These are phyloP conservation scores for Rhinogobio ventralis DNA, from an alignment of 2,797 vertebrate species.

Conservation along the genomic window DNA sequence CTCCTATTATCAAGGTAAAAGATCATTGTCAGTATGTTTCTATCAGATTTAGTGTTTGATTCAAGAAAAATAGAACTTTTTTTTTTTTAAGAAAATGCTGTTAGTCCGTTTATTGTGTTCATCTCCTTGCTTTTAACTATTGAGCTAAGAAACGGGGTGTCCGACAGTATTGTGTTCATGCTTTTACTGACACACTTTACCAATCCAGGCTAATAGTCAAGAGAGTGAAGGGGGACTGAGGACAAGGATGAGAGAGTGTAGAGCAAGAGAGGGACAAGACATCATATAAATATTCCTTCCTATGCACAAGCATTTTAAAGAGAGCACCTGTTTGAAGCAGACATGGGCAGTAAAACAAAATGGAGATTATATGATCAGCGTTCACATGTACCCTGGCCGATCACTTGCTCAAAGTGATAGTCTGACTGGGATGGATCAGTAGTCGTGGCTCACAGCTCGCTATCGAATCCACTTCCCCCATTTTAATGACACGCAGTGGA, in stretches of 20 bases:
- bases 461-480: background rate
- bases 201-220: conserved; percentile 44
- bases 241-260: background rate
- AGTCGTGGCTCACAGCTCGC: background rate
- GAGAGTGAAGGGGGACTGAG: conserved; percentile 21
- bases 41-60: background rate
- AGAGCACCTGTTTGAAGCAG: conserved; percentile 45
- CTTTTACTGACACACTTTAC: conserved; percentile 44
- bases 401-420: background rate
- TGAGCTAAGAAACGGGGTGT: background rate
- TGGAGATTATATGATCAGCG: background rate
- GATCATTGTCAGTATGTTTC: background rate
- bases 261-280: background rate
- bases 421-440: background rate
- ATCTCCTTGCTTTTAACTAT: background rate
- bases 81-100: background rate
- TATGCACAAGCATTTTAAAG: conserved; percentile 20
- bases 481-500: background rate
- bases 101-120: conserved; percentile 1
- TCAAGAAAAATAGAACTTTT: background rate
- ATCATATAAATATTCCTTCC: conserved; percentile 34
- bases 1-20: background rate
- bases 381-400: background rate
- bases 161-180: conserved; percentile 8
- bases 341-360: conserved; percentile 39